Evolutionary conservation across 2,113 vertebrate species (phyloP).

Genomic region (Seriola quinqueradiata): DNA sequence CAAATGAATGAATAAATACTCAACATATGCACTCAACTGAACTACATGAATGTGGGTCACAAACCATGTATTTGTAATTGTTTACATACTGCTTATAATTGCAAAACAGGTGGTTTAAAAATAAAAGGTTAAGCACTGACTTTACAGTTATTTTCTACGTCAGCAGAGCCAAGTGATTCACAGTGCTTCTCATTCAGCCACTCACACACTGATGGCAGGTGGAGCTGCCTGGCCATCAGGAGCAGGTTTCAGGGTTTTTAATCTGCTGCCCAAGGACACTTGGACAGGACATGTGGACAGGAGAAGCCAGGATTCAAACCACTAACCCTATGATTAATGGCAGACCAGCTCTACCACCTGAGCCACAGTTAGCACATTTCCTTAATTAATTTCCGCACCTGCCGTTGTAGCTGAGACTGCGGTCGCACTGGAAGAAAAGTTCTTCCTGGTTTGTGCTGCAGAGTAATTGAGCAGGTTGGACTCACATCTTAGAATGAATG

Average conservation of each 20-base stretch:
- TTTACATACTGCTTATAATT: neutral
- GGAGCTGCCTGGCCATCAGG: neutral
- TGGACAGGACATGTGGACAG: neutral
- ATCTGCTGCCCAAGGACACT: slow-evolving; percentile 36
- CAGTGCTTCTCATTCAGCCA: neutral
- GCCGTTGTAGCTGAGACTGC: neutral
- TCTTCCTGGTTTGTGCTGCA: neutral
- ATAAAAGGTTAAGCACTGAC: neutral
- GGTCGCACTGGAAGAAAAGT: neutral
- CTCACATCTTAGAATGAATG: neutral
- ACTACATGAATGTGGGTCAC: neutral
- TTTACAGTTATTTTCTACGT: neutral
- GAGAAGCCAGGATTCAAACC: slow-evolving; percentile 28
- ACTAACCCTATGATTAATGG: slow-evolving; percentile 23
- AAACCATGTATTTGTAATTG: neutral
- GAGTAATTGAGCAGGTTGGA: neutral
- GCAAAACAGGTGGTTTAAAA: neutral
- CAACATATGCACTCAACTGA: neutral
- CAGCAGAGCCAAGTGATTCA: neutral
- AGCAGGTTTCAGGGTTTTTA: neutral
- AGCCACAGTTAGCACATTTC: slow-evolving; percentile 11
- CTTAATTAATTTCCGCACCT: slow-evolving; percentile 15
- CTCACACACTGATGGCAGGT: neutral
- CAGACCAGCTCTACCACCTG: neutral
- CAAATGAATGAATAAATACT: neutral